A percentile compares a stretch with the other conserved stretches of the same genome.
These are phyloP conservation scores for Lamellibrachia satsuma DNA, from an alignment of 2,888 invertebrate genomes.

Conservation along the genomic window DNA sequence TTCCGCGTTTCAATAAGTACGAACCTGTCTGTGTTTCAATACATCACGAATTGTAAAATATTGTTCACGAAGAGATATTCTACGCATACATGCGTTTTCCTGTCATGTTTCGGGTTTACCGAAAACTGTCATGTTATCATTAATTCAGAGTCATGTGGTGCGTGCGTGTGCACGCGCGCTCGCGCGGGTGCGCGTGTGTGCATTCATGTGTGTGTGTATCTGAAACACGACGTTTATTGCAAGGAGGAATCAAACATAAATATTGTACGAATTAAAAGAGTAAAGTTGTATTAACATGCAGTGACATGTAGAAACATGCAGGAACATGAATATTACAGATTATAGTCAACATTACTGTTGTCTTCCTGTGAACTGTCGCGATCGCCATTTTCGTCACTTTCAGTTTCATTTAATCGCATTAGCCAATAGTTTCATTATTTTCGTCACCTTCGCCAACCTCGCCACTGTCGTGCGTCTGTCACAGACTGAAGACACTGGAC, in stretches of 20 bases:
- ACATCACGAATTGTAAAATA: too few species aligned
- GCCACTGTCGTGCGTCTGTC: neutral
- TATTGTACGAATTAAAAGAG: too few species aligned
- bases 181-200: neutral
- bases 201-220: too few species aligned
- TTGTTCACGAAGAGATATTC: neutral
- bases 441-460: neutral
- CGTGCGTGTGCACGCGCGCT: neutral
- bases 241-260: too few species aligned
- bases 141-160: neutral
- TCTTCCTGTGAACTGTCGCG: too few species aligned
- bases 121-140: neutral
- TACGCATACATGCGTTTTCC: neutral
- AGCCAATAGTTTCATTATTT: neutral
- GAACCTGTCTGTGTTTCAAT: too few species aligned
- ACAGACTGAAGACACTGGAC: slow-evolving; percentile 5
- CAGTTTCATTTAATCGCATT: neutral
- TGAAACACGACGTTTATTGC: too few species aligned
- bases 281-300: too few species aligned
- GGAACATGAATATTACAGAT: too few species aligned
- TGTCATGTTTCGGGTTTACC: neutral
- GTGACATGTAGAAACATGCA: too few species aligned
- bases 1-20: too few species aligned
- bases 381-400: neutral
- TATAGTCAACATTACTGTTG: too few species aligned